Conservation (phyloP, 2,113 vertebrate genomes). For the Neotoma lepida region DNA sequence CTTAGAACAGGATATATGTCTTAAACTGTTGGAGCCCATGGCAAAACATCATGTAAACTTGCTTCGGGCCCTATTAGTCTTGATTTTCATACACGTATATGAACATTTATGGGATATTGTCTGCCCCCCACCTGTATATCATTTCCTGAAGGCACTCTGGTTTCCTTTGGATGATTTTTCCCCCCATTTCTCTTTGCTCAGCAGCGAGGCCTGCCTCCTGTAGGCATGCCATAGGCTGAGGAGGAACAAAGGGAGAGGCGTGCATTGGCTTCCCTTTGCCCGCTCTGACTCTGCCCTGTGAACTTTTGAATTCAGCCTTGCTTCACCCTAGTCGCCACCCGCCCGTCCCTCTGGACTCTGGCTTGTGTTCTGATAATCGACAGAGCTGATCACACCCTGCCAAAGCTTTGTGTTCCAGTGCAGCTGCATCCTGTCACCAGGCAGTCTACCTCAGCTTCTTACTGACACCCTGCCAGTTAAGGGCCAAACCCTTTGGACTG, state of each 20-base stretch:
- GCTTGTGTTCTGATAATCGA: slow-evolving; percentile 3
- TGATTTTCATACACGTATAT: background rate
- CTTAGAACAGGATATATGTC: background rate
- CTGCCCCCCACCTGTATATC: background rate
- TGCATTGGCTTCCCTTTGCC: background rate
- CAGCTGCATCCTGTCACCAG: slow-evolving; percentile 8
- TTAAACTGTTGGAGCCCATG: background rate
- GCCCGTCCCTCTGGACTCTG: slow-evolving; percentile 20
- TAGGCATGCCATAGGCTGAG: background rate
- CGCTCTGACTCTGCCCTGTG: background rate
- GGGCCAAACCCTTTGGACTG: slow-evolving; percentile 56
- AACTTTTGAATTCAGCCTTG: slow-evolving; percentile 5
- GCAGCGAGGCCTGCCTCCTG: background rate
- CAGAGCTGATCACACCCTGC: slow-evolving; percentile 47
- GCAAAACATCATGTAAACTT: slow-evolving; percentile 41
- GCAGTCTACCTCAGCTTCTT: slow-evolving; percentile 8
- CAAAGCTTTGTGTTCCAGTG: slow-evolving; percentile 31
- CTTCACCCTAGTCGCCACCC: background rate
- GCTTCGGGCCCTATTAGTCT: background rate
- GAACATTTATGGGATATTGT: background rate
- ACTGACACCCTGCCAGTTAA: slow-evolving; percentile 49
- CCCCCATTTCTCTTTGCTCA: background rate
- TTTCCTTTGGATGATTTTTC: slow-evolving; percentile 30
- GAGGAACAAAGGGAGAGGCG: background rate
- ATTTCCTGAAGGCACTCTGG: background rate